These are phyloP conservation scores for Lysandra coridon DNA, from an alignment of 2,888 invertebrate species.

Conservation along the genomic window DNA sequence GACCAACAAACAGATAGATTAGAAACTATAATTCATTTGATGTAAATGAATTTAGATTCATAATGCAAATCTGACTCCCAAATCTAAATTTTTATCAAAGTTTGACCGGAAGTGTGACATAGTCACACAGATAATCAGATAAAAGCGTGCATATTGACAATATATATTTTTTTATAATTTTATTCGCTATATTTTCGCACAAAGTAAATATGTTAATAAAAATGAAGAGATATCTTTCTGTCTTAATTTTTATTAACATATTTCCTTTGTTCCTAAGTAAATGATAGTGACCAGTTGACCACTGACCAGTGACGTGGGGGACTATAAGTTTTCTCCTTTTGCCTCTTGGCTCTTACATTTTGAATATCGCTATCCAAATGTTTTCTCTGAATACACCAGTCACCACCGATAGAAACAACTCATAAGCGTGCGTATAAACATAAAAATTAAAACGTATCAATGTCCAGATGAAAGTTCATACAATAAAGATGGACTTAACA, in stretches of 20 bases:
- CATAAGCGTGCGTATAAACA: not conserved
- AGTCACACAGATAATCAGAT: not conserved
- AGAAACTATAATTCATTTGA: not conserved
- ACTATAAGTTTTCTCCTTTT: no score
- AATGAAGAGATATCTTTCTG: not conserved
- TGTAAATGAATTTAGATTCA: not conserved
- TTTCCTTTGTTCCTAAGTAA: not conserved
- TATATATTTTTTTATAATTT: not conserved
- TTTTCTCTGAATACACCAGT: no score
- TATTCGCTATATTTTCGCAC: not conserved
- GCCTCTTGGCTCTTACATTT: no score
- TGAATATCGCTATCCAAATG: no score
- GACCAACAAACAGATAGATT: not conserved
- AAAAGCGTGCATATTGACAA: not conserved
- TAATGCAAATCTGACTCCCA: not conserved
- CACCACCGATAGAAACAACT: not conserved
- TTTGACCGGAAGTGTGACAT: not conserved
- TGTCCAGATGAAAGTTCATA: constrained; percentile 15
- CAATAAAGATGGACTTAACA: constrained; percentile 22
- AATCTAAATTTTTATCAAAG: constrained; percentile 7
- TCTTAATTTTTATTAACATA: no score
- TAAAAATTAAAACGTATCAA: not conserved
- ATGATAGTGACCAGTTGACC: not conserved
- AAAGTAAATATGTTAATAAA: not conserved
- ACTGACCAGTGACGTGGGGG: not conserved